A percentile compares a stretch with the other conserved stretches of the same genome.
phyloP scores from a whole-genome alignment of 2,888 invertebrate genomes.

The Autographa pulchrina region DNA sequence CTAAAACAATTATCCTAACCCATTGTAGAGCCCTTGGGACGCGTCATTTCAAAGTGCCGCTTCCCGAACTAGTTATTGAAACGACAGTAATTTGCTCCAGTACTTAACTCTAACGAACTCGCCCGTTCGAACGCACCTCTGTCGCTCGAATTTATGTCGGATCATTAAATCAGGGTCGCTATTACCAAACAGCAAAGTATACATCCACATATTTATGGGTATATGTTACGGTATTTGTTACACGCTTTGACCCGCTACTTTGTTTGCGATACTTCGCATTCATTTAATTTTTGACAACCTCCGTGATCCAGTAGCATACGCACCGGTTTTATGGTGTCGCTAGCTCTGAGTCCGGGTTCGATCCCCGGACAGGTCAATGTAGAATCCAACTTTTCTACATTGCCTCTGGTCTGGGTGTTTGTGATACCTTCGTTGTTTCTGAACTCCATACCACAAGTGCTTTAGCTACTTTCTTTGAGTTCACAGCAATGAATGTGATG shows the following conservation, averaged over 20 bases:
- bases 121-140: conserved; percentile 52
- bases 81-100: conserved; percentile 36
- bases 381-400: too few relatives aligned
- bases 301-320: too few relatives aligned
- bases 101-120: conserved; percentile 38
- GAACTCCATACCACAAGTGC: too few relatives aligned
- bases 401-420: too few relatives aligned
- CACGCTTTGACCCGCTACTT: background rate
- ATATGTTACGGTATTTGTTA: conserved; percentile 28
- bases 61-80: conserved; percentile 40
- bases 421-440: too few relatives aligned
- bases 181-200: conserved; percentile 57
- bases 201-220: conserved; percentile 27
- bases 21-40: conserved; percentile 29
- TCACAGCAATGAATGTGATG: too few relatives aligned
- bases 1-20: conserved; percentile 41
- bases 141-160: conserved; percentile 69
- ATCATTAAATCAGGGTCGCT: conserved; percentile 74
- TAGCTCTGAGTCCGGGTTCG: too few relatives aligned
- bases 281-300: too few relatives aligned
- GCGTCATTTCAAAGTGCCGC: conserved; percentile 14
- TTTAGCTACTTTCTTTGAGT: too few relatives aligned
- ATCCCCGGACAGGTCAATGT: too few relatives aligned
- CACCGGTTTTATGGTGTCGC: too few relatives aligned
- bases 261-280: background rate